Percentiles rank a stretch among this genome's conserved stretches.
Evolutionary conservation across 1,140 invertebrate genomes (phyloP).

Genomic region (Caenorhabditis remanei): DNA sequence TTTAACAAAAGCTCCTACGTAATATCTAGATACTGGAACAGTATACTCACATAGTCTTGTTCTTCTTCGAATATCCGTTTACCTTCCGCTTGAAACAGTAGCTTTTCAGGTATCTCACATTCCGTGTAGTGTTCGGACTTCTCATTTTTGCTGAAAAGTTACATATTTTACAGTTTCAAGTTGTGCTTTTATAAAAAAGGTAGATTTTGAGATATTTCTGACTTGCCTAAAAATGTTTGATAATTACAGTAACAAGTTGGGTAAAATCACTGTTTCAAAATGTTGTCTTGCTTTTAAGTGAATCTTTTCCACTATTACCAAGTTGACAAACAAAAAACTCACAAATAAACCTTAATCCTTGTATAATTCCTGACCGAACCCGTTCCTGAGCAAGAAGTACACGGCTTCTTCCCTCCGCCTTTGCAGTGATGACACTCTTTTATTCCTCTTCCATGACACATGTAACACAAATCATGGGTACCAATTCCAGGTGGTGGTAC

Average conservation of each 20-base stretch:
- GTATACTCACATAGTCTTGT: constrained; percentile 70
- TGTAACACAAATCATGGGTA: constrained; percentile 76
- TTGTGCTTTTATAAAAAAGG: too few species aligned
- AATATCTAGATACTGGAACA: background rate
- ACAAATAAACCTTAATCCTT: constrained; percentile 77
- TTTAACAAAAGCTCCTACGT: too few species aligned
- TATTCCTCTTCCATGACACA: constrained; percentile 76
- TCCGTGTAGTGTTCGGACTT: constrained; percentile 74
- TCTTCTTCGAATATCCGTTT: constrained; percentile 73
- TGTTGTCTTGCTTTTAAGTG: too few species aligned
- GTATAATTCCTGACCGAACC: constrained; percentile 74
- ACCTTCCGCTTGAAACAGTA: constrained; percentile 70
- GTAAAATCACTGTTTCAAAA: too few species aligned
- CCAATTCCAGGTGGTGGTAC: constrained; percentile 76
- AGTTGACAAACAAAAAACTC: constrained; percentile 48
- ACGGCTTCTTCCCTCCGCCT: constrained; percentile 76
- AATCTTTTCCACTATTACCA: too few species aligned
- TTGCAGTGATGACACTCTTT: constrained; percentile 77
- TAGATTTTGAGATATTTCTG: too few species aligned
- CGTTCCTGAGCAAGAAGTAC: constrained; percentile 73
- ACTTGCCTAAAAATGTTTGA: too few species aligned
- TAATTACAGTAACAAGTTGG: too few species aligned
- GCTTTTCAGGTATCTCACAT: constrained; percentile 72
- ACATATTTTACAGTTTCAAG: background rate
- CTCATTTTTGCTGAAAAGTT: constrained; percentile 71